Evolutionary conservation across 64 coral and sea anemone genomes (phyloP).

Genomic region (Anthopleura sola): DNA sequence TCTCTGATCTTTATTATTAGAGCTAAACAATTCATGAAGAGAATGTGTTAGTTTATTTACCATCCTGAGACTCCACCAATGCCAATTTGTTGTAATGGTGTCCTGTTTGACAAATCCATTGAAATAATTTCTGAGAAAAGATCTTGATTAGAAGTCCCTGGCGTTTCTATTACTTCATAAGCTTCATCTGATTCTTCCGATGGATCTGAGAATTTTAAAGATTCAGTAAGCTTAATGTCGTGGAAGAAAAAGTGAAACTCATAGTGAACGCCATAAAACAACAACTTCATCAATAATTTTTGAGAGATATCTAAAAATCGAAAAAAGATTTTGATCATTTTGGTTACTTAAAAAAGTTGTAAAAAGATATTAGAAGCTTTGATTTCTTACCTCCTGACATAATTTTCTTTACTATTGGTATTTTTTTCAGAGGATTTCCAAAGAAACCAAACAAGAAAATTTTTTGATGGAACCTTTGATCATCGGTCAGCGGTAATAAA

Average conservation of each 20-base stretch:
- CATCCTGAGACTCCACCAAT: constrained; percentile 49
- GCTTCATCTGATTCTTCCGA: constrained; percentile 30
- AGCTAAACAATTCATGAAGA: no score
- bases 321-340: neutral
- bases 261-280: neutral
- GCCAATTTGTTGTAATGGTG: constrained; percentile 40
- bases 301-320: no score
- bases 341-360: neutral
- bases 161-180: constrained; percentile 68
- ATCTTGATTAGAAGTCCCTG: constrained; percentile 21
- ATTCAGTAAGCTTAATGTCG: neutral
- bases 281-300: neutral
- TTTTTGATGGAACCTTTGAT: neutral
- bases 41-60: neutral
- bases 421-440: neutral
- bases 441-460: neutral
- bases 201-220: neutral
- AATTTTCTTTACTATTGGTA: neutral
- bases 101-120: constrained; percentile 51
- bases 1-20: neutral
- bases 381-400: neutral
- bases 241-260: neutral
- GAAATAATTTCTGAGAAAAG: constrained; percentile 15
- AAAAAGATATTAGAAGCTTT: neutral
- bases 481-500: neutral